Evolutionary conservation across 1,140 invertebrate species (phyloP).

Genomic region (Drosophila navojoa): DNA sequence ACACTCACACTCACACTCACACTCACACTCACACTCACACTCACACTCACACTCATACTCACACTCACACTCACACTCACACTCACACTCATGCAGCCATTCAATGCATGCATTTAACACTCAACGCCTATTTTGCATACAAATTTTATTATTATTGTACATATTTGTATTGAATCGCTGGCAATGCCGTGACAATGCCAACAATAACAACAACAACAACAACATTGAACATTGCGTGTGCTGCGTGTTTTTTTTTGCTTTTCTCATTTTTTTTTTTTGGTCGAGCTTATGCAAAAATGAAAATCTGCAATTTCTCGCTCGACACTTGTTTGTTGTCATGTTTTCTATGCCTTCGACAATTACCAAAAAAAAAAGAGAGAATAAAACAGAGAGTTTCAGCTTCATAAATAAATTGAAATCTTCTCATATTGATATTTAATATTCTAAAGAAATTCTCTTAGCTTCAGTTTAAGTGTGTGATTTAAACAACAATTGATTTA

Average conservation of each 20-base stretch:
- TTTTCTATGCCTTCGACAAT: conserved; percentile 48
- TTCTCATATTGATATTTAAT: background rate
- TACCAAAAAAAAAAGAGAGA: conserved; percentile 31
- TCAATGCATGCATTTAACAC: conserved; percentile 78
- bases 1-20: too few species aligned
- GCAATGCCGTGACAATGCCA: conserved; percentile 53
- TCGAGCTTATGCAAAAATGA: conserved; percentile 63
- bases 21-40: too few species aligned
- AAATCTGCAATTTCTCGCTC: conserved; percentile 71
- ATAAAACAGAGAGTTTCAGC: too few species aligned
- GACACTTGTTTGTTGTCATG: conserved; percentile 77
- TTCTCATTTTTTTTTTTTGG: conserved; percentile 37
- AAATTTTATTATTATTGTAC: conserved; percentile 82
- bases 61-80: background rate
- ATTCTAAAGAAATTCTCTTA: too few species aligned
- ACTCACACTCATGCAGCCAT: conserved; percentile 20
- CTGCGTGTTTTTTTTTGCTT: conserved; percentile 28
- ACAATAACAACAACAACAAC: conserved; percentile 19
- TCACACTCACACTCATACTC: too few species aligned
- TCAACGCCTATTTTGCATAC: conserved; percentile 81
- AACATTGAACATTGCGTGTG: conserved; percentile 26
- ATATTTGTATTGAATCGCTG: conserved; percentile 53
- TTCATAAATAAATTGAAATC: background rate
- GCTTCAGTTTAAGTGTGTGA: too few species aligned
- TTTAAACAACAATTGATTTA: too few species aligned